phyloP scores from a whole-genome alignment of 2,888 invertebrate genomes.

The Pristionchus exspectatus region DNA sequence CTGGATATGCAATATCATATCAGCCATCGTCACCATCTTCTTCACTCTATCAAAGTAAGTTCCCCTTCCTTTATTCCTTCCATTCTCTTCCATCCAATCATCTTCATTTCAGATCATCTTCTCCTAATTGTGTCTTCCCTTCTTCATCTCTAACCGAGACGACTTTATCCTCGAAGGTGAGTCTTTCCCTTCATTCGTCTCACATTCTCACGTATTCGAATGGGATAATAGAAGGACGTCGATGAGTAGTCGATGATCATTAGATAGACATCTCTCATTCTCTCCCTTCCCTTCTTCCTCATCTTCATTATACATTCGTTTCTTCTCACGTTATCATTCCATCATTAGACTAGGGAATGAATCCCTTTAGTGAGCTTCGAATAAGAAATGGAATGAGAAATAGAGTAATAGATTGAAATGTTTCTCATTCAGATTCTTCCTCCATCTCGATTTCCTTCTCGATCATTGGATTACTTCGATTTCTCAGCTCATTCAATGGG shows the following conservation, averaged over 20 bases:
- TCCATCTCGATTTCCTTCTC: conserved; percentile 9
- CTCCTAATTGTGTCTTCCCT: background rate
- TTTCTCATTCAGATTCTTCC: background rate
- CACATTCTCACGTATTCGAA: background rate
- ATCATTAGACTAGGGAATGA: conserved; percentile 23
- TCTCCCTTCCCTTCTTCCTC: background rate
- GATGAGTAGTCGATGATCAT: conserved; percentile 4
- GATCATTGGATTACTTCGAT: conserved; percentile 11
- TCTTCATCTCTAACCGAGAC: background rate
- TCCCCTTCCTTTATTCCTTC: background rate
- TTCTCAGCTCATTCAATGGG: conserved; percentile 57
- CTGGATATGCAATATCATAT: conserved; percentile 67
- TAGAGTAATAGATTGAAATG: background rate
- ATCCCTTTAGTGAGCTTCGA: background rate
- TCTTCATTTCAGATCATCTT: background rate
- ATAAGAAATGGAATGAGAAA: background rate
- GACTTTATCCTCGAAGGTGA: conserved; percentile 16
- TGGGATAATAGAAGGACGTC: background rate
- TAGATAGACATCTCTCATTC: background rate
- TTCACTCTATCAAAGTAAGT: conserved; percentile 58
- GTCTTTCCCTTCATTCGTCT: background rate
- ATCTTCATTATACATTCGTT: conserved; percentile 6
- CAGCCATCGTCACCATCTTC: conserved; percentile 67
- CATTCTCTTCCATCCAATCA: background rate
- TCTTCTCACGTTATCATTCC: conserved; percentile 38